Conservation (phyloP, 92 coral and sea anemone species). For the Umimayanthus kanabou region DNA sequence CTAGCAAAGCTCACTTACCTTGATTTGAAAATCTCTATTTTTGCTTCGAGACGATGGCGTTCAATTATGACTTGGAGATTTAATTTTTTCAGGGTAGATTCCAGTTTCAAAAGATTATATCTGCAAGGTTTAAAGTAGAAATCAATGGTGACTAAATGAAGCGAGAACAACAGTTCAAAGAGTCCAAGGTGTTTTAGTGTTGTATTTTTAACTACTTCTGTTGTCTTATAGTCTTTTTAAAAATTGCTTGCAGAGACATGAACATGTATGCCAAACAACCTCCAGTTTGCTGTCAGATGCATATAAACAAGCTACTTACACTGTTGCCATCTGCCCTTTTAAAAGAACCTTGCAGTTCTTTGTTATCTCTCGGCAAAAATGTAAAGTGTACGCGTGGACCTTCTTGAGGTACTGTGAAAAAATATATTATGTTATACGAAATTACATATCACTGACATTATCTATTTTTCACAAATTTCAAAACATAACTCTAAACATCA, state of each 20-base stretch:
- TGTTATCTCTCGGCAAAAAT: slow-evolving; percentile 19
- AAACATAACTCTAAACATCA: background rate
- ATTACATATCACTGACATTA: background rate
- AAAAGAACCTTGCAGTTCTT: slow-evolving; percentile 9
- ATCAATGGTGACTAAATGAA: background rate
- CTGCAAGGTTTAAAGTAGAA: background rate
- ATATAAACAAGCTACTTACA: background rate
- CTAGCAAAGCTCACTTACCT: slow-evolving; percentile 4
- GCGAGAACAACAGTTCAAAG: background rate
- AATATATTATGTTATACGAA: background rate
- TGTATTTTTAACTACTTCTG: too few relatives aligned
- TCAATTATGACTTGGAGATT: slow-evolving; percentile 5
- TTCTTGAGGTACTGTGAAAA: slow-evolving; percentile 24
- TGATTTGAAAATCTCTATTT: slow-evolving; percentile 23
- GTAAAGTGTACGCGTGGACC: slow-evolving; percentile 30
- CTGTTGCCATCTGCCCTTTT: slow-evolving; percentile 16
- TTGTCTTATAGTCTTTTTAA: too few relatives aligned
- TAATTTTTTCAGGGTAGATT: background rate
- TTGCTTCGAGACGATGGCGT: slow-evolving; percentile 39
- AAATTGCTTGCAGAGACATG: too few relatives aligned
- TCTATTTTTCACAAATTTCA: background rate
- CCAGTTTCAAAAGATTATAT: slow-evolving; percentile 24
- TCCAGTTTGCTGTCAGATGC: too few relatives aligned
- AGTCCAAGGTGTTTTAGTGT: background rate
- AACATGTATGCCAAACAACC: too few relatives aligned